These are phyloP conservation scores for Scylla paramamosain DNA, from an alignment of 1,140 invertebrate species.

Conservation along the genomic window DNA sequence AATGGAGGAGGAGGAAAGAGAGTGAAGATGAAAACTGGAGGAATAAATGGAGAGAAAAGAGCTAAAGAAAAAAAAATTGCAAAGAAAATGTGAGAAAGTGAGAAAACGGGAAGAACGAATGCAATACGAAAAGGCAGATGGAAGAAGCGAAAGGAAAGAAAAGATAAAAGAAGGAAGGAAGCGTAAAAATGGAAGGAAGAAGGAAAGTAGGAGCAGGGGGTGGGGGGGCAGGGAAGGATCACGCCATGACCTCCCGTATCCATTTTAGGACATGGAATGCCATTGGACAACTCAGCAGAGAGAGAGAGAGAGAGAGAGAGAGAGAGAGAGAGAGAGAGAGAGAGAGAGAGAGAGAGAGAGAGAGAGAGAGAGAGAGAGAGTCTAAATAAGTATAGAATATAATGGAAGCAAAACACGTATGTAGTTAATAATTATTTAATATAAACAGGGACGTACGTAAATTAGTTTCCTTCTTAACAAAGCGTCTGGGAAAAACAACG, in stretches of 20 bases:
- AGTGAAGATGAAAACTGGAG: no score
- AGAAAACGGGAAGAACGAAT: neutral
- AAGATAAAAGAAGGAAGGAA: neutral
- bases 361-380: constrained; percentile 11
- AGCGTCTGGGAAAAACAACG: no score
- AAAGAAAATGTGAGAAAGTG: no score
- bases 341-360: neutral
- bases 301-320: neutral
- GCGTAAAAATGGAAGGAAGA: no score
- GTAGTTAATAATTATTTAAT: no score
- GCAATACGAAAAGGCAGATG: neutral
- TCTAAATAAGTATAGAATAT: no score
- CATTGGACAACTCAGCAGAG: constrained; percentile 13
- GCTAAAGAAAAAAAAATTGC: no score
- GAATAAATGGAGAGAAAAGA: no score
- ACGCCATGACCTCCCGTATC: constrained; percentile 3
- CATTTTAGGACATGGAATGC: constrained; percentile 50
- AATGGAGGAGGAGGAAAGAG: no score
- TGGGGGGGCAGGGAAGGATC: neutral
- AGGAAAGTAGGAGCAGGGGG: neutral
- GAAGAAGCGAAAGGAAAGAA: neutral
- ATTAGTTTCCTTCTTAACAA: no score
- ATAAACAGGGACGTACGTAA: no score
- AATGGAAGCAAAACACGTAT: no score
- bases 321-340: neutral